phyloP scores from a whole-genome alignment of 2,113 vertebrate genomes.

The Platichthys stellatus region DNA sequence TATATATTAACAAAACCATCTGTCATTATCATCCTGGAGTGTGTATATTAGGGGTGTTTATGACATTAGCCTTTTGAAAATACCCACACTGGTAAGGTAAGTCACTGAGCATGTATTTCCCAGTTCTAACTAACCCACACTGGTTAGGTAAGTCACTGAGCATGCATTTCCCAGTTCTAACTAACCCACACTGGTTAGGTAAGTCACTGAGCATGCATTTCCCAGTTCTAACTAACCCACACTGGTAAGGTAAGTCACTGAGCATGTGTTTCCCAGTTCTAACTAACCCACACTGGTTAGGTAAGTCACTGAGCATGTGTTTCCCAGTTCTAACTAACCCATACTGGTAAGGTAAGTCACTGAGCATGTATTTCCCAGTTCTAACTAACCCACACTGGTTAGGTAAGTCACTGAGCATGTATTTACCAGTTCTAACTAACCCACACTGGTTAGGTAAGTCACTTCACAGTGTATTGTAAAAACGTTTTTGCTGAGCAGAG shows the following conservation, averaged over 20 bases:
- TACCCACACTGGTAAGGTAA: too few species aligned
- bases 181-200: too few species aligned
- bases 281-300: too few species aligned
- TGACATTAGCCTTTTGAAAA: slow-evolving; percentile 11
- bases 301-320: background rate
- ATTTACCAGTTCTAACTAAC: slow-evolving; percentile 20
- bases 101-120: slow-evolving; percentile 3
- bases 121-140: background rate
- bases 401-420: too few species aligned
- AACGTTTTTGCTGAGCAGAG: slow-evolving; percentile 9
- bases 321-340: slow-evolving; percentile 14
- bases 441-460: too few species aligned
- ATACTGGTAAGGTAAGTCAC: too few species aligned
- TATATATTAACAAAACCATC: slow-evolving; percentile 26
- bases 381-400: too few species aligned
- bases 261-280: slow-evolving; percentile 14
- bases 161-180: slow-evolving; percentile 15
- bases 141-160: too few species aligned
- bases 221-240: background rate
- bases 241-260: too few species aligned
- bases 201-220: slow-evolving; percentile 2
- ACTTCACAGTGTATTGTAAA: slow-evolving; percentile 36
- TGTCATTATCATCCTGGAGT: slow-evolving; percentile 17
- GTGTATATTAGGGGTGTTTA: slow-evolving; percentile 28
- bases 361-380: slow-evolving; percentile 16